Base-by-base conservation (phyloP, 2,888 invertebrate genomes). In the Temnothorax rugatulus region DNA sequence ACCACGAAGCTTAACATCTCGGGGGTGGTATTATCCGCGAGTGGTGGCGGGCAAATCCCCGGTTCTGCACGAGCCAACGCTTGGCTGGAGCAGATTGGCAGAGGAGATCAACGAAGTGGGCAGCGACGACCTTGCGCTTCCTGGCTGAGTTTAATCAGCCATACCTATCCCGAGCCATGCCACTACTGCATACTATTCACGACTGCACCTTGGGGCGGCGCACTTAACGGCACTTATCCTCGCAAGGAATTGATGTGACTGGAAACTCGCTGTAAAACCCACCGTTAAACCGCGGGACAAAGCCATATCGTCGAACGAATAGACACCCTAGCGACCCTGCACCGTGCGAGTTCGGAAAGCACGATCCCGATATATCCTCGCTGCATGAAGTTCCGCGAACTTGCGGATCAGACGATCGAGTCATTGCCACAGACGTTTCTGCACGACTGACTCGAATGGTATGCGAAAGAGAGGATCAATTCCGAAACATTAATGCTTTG, bases 91-190 rank as follows among this genome's bases (percentile, higher is more conserved):
- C 74, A 84, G 89, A 89, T 88, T 89, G 89, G 81, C 71, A 75
- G 84, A 86, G 76, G 87, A 86, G 90, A 89, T 89, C 87, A 69
- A 63, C 77, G 83, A 88, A 89, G 90, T 87, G 90, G 84, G 75
- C 76, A 76, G 87, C 75, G 59, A 84, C 68, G 84, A 85, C 84
- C 85, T 73, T 86, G 84, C 85, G 89, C 88, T 90, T 89, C 85
- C 84, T 61, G 84, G 47, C 59, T 59, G 91, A 92, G 91, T 92
- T 90, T 91, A 91, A 92, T 92, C 91, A 91, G 87, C 86, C 88
- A 75, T 86, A 74, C 81, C 83, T 83, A 92, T 34, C 41, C 57
- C 71, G 4, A 54, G 29, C 38, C 59, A 18, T 38, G 47, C 47
- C 34, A 59, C 44, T 57, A 29, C 44, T 57, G 4, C 29, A 29